Conservation (phyloP, 2,797 vertebrate species). For the Apogon talboti region DNA sequence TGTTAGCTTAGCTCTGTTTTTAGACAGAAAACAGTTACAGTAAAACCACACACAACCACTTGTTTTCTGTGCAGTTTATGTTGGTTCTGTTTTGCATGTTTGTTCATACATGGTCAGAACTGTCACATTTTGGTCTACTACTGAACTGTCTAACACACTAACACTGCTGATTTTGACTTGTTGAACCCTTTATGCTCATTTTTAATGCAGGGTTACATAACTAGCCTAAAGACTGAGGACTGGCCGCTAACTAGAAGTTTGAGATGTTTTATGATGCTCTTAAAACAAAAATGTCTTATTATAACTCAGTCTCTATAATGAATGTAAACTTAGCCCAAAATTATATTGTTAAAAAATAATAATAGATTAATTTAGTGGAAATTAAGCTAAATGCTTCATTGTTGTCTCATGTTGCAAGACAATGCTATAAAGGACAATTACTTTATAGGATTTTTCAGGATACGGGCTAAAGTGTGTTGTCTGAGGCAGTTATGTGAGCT, state of each 20-base stretch:
- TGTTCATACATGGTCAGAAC: too few species aligned
- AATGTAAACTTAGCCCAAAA: neutral
- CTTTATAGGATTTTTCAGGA: constrained; percentile 5
- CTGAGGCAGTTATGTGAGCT: constrained; percentile 20
- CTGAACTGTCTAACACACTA: too few species aligned
- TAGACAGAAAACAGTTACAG: too few species aligned
- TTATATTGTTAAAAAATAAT: neutral
- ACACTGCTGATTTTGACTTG: too few species aligned
- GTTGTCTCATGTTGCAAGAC: neutral
- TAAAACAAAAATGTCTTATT: neutral
- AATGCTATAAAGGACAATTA: constrained; percentile 7
- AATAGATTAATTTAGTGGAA: constrained; percentile 1
- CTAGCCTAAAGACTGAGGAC: neutral
- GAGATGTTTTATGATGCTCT: neutral
- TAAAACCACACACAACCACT: too few species aligned
- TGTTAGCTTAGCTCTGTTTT: too few species aligned
- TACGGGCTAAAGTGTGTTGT: neutral
- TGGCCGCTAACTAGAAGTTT: neutral
- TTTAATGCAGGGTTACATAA: neutral
- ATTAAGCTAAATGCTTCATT: constrained; percentile 14
- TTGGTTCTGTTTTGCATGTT: too few species aligned
- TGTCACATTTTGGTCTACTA: too few species aligned
- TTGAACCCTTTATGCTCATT: too few species aligned
- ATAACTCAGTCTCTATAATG: neutral
- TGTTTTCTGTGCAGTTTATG: too few species aligned